Evolutionary conservation across 2,888 invertebrate genomes (phyloP), one percentile per base, ranked within the genome.

Genomic region (Idaea dimidiata): DNA sequence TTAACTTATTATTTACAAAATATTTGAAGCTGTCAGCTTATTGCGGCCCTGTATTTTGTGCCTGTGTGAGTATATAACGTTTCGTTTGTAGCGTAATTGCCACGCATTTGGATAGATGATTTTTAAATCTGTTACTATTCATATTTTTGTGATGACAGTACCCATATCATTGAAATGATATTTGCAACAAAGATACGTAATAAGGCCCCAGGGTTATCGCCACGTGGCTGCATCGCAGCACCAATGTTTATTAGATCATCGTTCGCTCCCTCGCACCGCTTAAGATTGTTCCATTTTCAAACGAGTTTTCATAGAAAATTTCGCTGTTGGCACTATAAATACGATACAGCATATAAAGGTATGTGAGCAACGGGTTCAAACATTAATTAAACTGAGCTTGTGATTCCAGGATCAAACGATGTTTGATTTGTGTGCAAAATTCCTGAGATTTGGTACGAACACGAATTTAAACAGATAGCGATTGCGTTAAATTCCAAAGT

Each of bases 191-290:
- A n/a, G n/a, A n/a, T n/a, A n/a, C n/a, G n/a, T n/a, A n/a, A n/a
- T n/a, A n/a, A n/a, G n/a, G n/a, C n/a, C n/a, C n/a, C n/a, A 65
- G 63, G 63, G 62, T 66, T 63, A 57, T 55, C 14, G 18, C 31
- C 60, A 57, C 57, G 65, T 56, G 17, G 10, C 63, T 59, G 24
- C 59, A 66, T 58, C 62, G 18, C 57, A 18, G 7, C 24, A 16
- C 5, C 58, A 59, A 61, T 53, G 59, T 61, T 62, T 64, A 62
- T 66, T 64, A 57, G 32, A 53, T 60, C 24, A 60, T 24, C 56
- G 43, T 59, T 61, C 32, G 56, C 61, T 58, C 17, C 60, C 17
- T 59, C 18, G 56, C 54, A 18, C 58, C 43, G 18, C 14, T 24
- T 24, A 62, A 62, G 57, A 56, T 56, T 56, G 56, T 56, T 59